Conservation (phyloP, 2,113 vertebrate species). For the Clarias gariepinus region DNA sequence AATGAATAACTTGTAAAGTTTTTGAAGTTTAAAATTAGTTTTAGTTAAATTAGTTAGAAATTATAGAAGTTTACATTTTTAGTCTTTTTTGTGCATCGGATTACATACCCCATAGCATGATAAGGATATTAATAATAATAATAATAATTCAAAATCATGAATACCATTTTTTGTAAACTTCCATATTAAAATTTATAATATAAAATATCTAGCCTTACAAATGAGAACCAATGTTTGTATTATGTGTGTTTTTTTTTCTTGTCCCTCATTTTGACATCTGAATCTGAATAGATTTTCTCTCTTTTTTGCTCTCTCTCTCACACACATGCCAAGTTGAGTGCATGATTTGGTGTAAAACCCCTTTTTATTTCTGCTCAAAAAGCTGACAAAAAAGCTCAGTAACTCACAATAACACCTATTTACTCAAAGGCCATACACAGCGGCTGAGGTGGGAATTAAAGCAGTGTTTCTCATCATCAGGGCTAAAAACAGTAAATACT, state of each 20-base stretch:
- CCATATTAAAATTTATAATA: neutral
- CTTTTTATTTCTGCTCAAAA: neutral
- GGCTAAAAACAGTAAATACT: conserved; percentile 21
- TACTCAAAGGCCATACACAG: neutral
- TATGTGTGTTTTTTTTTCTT: neutral
- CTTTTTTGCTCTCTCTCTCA: neutral
- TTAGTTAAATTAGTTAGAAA: no score
- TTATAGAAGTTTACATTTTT: no score
- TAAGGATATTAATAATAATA: no score
- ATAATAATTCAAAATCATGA: no score
- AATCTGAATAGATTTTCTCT: neutral
- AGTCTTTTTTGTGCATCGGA: neutral
- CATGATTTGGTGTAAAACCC: neutral
- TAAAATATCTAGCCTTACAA: neutral
- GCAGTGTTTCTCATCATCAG: neutral
- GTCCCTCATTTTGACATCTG: neutral
- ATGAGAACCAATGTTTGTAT: neutral
- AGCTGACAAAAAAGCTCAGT: neutral
- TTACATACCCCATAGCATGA: neutral
- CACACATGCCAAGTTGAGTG: neutral
- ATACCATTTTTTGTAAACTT: neutral
- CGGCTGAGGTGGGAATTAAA: conserved; percentile 26
- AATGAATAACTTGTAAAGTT: no score
- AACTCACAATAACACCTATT: conserved; percentile 34
- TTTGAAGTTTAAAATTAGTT: neutral